Evolutionary conservation across 2,113 vertebrate genomes (phyloP).

Genomic region (Equus quagga): DNA sequence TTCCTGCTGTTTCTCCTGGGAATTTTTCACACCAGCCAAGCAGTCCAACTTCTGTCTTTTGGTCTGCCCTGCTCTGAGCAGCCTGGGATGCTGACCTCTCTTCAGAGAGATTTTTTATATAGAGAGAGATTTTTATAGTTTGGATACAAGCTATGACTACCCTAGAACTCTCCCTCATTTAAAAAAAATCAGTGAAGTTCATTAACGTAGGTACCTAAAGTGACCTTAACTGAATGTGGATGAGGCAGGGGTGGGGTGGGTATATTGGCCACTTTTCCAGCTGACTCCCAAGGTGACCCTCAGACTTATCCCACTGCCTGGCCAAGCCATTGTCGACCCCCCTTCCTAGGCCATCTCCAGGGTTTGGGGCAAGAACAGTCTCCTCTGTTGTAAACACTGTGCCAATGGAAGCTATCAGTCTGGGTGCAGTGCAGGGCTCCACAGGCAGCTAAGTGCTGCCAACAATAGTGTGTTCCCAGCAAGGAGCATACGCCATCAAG

Average conservation of each 20-base stretch:
- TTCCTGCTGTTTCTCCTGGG: slow-evolving; percentile 14
- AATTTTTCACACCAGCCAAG: not conserved
- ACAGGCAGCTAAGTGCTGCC: fast-evolving
- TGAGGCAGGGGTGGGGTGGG: not conserved
- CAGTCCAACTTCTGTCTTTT: not conserved
- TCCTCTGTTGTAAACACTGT: not conserved
- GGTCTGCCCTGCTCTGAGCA: not conserved
- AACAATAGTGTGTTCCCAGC: fast-evolving
- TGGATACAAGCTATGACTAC: slow-evolving; percentile 57
- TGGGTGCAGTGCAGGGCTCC: fast-evolving
- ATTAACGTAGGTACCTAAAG: slow-evolving; percentile 46
- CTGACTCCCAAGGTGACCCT: not conserved
- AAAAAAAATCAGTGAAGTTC: slow-evolving; percentile 35
- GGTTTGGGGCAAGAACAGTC: not conserved
- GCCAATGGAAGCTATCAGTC: not conserved
- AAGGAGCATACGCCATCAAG: not conserved
- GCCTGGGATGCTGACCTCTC: not conserved
- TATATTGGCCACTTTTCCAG: not conserved
- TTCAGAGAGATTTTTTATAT: not conserved
- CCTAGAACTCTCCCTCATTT: slow-evolving; percentile 20
- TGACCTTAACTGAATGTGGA: slow-evolving; percentile 68
- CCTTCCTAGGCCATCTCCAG: not conserved
- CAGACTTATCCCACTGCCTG: not conserved
- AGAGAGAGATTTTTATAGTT: slow-evolving; percentile 59
- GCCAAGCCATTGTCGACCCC: not conserved